phyloP scores from a whole-genome alignment of 2,888 invertebrate species.

The Phorcus lineatus region DNA sequence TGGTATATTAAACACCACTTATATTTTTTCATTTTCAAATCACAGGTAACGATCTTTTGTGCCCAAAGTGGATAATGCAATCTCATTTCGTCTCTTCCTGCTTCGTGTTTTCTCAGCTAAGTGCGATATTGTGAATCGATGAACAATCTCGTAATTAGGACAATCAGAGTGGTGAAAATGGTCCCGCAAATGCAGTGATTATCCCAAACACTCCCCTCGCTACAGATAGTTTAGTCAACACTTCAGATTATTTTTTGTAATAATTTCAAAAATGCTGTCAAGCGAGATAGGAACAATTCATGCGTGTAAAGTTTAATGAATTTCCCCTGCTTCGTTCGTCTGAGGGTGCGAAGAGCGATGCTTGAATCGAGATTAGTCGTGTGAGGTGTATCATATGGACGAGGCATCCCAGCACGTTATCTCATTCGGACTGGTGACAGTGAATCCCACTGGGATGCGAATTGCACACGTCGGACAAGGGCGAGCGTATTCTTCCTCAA shows the following conservation, averaged over 20 bases:
- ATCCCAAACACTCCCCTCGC: no score
- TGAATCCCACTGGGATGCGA: not conserved
- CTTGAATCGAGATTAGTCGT: not conserved
- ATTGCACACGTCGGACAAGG: not conserved
- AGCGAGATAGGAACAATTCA: not conserved
- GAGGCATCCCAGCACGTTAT: not conserved
- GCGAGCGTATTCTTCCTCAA: not conserved
- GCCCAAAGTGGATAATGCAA: not conserved
- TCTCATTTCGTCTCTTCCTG: not conserved
- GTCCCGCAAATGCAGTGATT: no score
- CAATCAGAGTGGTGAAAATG: not conserved
- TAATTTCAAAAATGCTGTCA: constrained; percentile 16
- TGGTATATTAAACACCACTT: no score
- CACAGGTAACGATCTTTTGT: not conserved
- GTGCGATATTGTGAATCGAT: constrained; percentile 6
- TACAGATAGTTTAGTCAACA: not conserved
- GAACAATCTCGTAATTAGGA: not conserved
- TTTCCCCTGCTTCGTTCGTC: not conserved
- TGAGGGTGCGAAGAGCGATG: not conserved
- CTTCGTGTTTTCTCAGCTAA: not conserved
- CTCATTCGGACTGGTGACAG: not conserved
- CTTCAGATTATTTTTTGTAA: not conserved
- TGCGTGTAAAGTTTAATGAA: constrained; percentile 3
- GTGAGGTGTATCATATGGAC: not conserved
- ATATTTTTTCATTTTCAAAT: not conserved